Conservation (phyloP, 2,888 invertebrate species). For the Imbricaverruca yamaguchii region DNA sequence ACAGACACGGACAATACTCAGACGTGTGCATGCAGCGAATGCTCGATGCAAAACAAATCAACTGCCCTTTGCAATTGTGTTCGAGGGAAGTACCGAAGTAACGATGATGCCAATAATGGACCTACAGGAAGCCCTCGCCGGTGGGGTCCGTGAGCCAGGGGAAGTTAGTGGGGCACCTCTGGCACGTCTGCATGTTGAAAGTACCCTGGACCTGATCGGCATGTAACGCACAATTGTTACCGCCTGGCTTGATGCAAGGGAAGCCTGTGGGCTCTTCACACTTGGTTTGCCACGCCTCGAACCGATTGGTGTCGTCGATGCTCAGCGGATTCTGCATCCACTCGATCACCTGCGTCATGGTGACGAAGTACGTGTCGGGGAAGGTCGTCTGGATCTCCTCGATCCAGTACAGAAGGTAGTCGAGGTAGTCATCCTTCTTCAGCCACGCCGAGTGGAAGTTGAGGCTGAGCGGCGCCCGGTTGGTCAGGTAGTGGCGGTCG, state of each 20-base stretch:
- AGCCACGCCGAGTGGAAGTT: constrained; percentile 93
- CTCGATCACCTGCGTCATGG: constrained; percentile 86
- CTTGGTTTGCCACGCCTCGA: constrained; percentile 91
- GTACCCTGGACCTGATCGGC: constrained; percentile 91
- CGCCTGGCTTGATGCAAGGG: constrained; percentile 81
- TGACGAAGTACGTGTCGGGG: constrained; percentile 87
- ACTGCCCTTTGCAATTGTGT: background rate
- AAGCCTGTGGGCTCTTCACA: constrained; percentile 75
- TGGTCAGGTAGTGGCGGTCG: constrained; percentile 82
- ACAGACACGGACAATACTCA: background rate
- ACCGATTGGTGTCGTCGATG: constrained; percentile 74
- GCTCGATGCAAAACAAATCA: background rate
- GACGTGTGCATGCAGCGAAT: no score
- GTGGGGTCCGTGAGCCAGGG: constrained; percentile 91
- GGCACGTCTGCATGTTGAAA: constrained; percentile 84
- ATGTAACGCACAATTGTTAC: constrained; percentile 81
- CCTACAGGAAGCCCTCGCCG: constrained; percentile 80
- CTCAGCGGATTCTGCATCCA: constrained; percentile 91
- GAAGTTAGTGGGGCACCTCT: constrained; percentile 87
- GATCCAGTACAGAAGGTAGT: constrained; percentile 88
- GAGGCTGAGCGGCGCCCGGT: constrained; percentile 77
- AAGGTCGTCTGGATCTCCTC: constrained; percentile 76
- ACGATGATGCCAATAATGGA: constrained; percentile 10
- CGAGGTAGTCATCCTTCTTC: constrained; percentile 83
- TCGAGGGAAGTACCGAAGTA: background rate